These are phyloP conservation scores for Drosophila nikananu DNA, from an alignment of 1,140 invertebrate species.

Conservation along the genomic window DNA sequence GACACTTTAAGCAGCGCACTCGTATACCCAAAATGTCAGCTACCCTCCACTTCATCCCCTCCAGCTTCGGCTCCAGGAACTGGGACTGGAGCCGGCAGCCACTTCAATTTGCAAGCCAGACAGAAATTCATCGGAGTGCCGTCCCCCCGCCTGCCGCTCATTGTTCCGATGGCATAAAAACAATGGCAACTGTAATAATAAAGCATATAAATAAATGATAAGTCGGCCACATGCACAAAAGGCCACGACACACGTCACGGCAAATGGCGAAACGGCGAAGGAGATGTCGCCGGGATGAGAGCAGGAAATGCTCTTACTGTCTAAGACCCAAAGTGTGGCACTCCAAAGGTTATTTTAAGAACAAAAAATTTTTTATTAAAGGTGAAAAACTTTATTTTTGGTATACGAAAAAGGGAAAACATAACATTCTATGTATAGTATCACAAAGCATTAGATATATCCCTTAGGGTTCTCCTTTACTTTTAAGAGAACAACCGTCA, in stretches of 20 bases:
- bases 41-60: neutral
- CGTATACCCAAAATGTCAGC: constrained; percentile 36
- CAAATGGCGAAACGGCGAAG: constrained; percentile 13
- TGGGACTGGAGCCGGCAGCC: constrained; percentile 14
- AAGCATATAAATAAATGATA: constrained; percentile 78
- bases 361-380: neutral
- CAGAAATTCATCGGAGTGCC: constrained; percentile 37
- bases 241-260: constrained; percentile 36
- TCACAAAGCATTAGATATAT: neutral
- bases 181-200: constrained; percentile 73
- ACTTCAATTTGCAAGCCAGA: constrained; percentile 59
- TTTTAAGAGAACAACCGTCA: too few relatives aligned
- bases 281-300: constrained; percentile 51
- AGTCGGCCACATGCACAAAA: constrained; percentile 61
- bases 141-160: neutral
- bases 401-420: too few relatives aligned
- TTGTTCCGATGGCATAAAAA: constrained; percentile 33
- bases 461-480: too few relatives aligned
- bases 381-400: neutral
- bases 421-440: neutral
- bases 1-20: constrained; percentile 71
- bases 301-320: constrained; percentile 1
- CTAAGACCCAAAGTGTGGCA: constrained; percentile 8
- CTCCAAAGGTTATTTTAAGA: neutral
- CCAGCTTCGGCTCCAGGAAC: neutral